These are phyloP conservation scores for Meloe dianella DNA, from an alignment of 2,888 invertebrate genomes.

Conservation along the genomic window DNA sequence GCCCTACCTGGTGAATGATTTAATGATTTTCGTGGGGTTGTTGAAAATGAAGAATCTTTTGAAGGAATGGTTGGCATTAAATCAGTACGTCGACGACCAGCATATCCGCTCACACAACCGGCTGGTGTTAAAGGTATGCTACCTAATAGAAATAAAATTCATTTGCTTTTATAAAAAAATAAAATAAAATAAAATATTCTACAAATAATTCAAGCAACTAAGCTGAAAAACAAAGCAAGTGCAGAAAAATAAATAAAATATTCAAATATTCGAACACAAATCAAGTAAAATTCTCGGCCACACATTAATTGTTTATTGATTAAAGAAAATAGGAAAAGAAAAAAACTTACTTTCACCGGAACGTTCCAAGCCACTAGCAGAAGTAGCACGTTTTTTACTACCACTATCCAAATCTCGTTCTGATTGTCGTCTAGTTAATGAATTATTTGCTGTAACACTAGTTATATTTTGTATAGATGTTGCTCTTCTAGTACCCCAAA, in stretches of 20 bases:
- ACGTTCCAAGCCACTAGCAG: slow-evolving; percentile 74
- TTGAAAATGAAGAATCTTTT: slow-evolving; percentile 64
- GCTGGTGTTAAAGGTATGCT: slow-evolving; percentile 59
- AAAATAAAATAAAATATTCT: not conserved
- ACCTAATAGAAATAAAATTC: slow-evolving; percentile 39
- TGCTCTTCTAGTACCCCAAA: slow-evolving; percentile 88
- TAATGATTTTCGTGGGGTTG: slow-evolving; percentile 61
- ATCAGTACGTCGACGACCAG: slow-evolving; percentile 87
- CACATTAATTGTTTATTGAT: slow-evolving; percentile 6
- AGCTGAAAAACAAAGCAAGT: not conserved
- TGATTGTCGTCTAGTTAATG: slow-evolving; percentile 81
- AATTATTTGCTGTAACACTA: slow-evolving; percentile 62
- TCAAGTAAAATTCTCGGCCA: slow-evolving; percentile 5
- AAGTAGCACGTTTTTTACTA: slow-evolving; percentile 78
- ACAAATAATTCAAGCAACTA: not conserved
- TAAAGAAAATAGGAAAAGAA: slow-evolving; percentile 19
- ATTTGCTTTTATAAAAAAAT: not conserved
- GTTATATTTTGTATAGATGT: slow-evolving; percentile 91
- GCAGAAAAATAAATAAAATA: not conserved
- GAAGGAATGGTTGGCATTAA: slow-evolving; percentile 88
- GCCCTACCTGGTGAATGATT: slow-evolving; percentile 78
- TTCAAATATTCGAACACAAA: slow-evolving; percentile 6
- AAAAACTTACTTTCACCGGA: slow-evolving; percentile 64
- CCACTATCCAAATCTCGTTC: slow-evolving; percentile 79
- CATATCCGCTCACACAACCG: slow-evolving; percentile 72